A percentile compares a stretch with the other conserved stretches of the same genome.
Conservation (phyloP, 2,113 vertebrate species). For the Pavo muticus region DNA sequence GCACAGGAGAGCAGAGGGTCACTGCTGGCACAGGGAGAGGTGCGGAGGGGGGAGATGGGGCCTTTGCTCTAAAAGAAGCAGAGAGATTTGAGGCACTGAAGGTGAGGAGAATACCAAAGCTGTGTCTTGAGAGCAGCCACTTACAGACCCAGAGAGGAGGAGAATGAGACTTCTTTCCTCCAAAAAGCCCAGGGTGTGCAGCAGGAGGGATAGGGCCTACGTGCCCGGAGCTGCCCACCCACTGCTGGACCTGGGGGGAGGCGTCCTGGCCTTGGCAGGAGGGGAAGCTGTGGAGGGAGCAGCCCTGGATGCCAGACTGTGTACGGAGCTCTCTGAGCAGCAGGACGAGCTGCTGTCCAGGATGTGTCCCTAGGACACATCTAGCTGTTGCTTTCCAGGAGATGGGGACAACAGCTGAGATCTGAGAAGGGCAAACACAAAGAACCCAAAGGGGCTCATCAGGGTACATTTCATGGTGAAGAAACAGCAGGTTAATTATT, state of each 20-base stretch:
- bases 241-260: fast-evolving
- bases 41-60: not conserved
- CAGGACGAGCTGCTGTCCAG: not conserved
- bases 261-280: not conserved
- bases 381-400: not conserved
- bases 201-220: not conserved
- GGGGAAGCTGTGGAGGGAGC: not conserved
- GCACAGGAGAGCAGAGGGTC: not conserved
- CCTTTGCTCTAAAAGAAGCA: not conserved
- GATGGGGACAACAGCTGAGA: too few species aligned
- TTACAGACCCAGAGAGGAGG: not conserved
- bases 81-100: not conserved
- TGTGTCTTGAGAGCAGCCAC: not conserved
- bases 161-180: not conserved
- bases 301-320: not conserved
- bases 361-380: too few species aligned
- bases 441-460: not conserved
- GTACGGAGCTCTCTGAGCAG: not conserved
- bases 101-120: not conserved
- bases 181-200: not conserved
- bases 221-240: not conserved
- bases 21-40: not conserved
- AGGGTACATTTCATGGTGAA: not conserved
- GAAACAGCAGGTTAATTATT: not conserved
- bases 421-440: not conserved